Evolutionary conservation across 2,113 vertebrate species (phyloP), one percentile per base, ranked within the genome.

Genomic region (Seriola aureovittata): DNA sequence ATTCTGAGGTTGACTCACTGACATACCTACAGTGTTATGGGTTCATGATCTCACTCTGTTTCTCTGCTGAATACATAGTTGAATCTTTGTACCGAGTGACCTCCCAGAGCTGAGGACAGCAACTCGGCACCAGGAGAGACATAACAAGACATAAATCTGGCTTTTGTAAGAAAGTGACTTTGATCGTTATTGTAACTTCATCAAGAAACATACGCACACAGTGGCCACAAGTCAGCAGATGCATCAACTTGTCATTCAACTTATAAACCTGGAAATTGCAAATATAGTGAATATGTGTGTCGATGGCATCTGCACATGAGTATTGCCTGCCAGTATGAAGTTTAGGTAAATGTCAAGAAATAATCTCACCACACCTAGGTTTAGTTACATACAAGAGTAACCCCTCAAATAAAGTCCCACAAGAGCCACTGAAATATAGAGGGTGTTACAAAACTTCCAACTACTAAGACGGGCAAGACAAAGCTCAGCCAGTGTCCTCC

Each of bases 11-110:
- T 66, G 52, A 74, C 73, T 71, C 73, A 80, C 55, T 75, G 60
- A 85, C 65, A 73, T 54, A 78, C 68, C 79, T 62, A 70, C 38
- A 71, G 40, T 44, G 62, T 57, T 59, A 62, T 48, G 29, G 42
- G 79, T 83, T 85, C 57, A 72, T 54, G 65, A 85, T 69, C 63
- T 59, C 17, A 17, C 21, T 85, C 54, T 58, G 59, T 81, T 78
- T 62, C 62, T 78, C 79, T 62, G 71, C 42, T 62, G 75, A 66
- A 71, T 40, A 81, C 62, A 34, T 44, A 25, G 8, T 29, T 40
- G 25, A 44, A 65, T 69, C 13, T 16, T 21, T 55, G 42, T 36
- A 25, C 58, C 0, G 12, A 58, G 25, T 48, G 60, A 75, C 55
- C 48, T 64, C 44, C 52, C 50, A 66, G 65, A 81, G 17, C 42